Evolutionary conservation across 2,797 vertebrate genomes (phyloP).

Genomic region (Rhyacichthys aspro): DNA sequence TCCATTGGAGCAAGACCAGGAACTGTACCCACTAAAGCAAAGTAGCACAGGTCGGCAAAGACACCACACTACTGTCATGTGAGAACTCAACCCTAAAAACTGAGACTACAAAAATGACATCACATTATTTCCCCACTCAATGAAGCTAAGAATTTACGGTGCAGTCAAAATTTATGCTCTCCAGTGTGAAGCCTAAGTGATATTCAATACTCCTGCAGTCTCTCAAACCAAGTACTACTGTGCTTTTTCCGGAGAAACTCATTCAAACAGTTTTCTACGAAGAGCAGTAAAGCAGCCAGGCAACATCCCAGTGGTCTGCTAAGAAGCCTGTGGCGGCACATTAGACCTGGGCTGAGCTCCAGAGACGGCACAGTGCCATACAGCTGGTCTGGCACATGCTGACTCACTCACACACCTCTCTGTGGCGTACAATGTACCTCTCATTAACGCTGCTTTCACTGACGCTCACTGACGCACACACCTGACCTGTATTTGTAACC

Average conservation of each 20-base stretch:
- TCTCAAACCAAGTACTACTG: conserved; percentile 7
- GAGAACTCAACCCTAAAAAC: too few species aligned
- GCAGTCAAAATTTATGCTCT: conserved; percentile 12
- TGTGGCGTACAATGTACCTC: conserved; percentile 43
- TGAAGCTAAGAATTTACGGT: background rate
- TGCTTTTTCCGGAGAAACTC: conserved; percentile 27
- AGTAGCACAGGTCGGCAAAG: too few species aligned
- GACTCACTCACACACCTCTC: conserved; percentile 48
- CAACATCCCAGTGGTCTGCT: conserved; percentile 61
- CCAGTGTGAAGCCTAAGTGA: conserved; percentile 13
- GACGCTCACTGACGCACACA: conserved; percentile 45
- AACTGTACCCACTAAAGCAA: too few species aligned
- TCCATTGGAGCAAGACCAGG: too few species aligned
- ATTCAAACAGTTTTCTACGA: conserved; percentile 34
- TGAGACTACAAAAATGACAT: too few species aligned
- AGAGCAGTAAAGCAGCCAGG: conserved; percentile 50
- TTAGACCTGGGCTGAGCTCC: conserved; percentile 69
- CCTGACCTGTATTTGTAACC: conserved; percentile 75
- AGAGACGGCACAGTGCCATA: conserved; percentile 72
- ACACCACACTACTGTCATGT: too few species aligned
- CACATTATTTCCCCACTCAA: background rate
- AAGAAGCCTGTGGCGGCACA: conserved; percentile 65
- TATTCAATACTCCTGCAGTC: conserved; percentile 9
- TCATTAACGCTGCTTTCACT: conserved; percentile 56
- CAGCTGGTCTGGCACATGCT: conserved; percentile 74